Percentiles rank a stretch among this genome's conserved stretches.
Evolutionary conservation across 2,113 vertebrate genomes (phyloP).

Genomic region (Syrmaticus mikado): DNA sequence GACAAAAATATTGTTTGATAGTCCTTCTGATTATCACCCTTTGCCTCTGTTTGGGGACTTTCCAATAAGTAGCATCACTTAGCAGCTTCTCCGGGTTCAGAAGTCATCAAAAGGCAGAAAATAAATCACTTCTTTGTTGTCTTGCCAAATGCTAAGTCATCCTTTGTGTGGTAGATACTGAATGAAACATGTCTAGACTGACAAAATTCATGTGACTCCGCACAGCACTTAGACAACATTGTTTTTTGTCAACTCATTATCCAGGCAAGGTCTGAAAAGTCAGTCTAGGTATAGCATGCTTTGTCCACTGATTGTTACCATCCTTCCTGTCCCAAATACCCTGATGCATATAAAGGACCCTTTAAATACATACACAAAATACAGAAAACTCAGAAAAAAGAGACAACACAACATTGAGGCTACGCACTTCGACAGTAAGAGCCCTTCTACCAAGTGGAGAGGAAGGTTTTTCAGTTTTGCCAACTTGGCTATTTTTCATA

Average conservation of each 20-base stretch:
- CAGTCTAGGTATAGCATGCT: neutral
- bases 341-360: neutral
- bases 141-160: neutral
- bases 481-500: neutral
- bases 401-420: neutral
- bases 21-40: neutral
- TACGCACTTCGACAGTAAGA: neutral
- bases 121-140: neutral
- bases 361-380: neutral
- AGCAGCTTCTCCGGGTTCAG: neutral
- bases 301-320: neutral
- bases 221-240: neutral
- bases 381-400: neutral
- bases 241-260: neutral
- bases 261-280: neutral
- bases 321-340: neutral
- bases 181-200: neutral
- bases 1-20: neutral
- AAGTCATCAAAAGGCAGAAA: neutral
- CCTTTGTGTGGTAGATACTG: neutral
- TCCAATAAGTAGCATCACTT: neutral
- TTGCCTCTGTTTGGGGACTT: fast-evolving
- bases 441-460: neutral
- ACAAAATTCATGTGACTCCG: neutral
- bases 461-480: neutral